Evolutionary conservation across 2,888 invertebrate species (phyloP), one percentile per base, ranked within the genome.

Genomic region (Metalampra italica): DNA sequence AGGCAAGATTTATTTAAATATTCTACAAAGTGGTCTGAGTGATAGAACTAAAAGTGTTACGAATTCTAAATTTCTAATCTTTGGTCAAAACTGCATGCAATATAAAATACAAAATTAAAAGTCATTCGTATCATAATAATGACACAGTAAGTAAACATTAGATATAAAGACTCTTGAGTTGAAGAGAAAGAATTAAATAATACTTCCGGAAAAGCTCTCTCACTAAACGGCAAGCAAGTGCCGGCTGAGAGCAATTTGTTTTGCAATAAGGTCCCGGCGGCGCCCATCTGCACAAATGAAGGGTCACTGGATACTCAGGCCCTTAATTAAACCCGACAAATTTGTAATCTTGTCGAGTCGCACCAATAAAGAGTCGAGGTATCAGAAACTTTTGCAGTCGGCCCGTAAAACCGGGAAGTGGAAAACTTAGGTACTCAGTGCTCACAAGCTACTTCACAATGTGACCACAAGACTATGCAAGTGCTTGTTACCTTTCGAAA

Each of bases 271-370:
- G 78, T 74, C 78, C 71, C 68, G 22, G 22, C 69, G 69, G 66
- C 74, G 64, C 77, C 78, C 80, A 83, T 85, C 78, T 76, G 77
- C 70, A 75, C 78, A 83, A 85, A 86, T 81, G 84, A 82, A 80
- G 80, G 84, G 80, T 78, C 82, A 81, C 65, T 64, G 62, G 74
- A 80, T 73, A 77, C 68, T 57, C 61, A 67, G 36, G 70, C 62
- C 77, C 78, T 86, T 86, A 87, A 87, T 87, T 86, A 87, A 86
- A 79, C 71, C 72, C 66, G 63, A 68, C 74, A 68, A 82, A 82
- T 78, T 80, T 66, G 75, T 78, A 71, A 78, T 71, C 69, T 62
- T 64, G 62, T 62, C 66, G 60, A 59, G 58, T 62, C 57, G 53
- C 60, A 49, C 51, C 34, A 51, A 49, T 53, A 53, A 60, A 60